These are phyloP conservation scores for Fistularia tabacaria DNA, from an alignment of 2,797 vertebrate species.

Conservation along the genomic window DNA sequence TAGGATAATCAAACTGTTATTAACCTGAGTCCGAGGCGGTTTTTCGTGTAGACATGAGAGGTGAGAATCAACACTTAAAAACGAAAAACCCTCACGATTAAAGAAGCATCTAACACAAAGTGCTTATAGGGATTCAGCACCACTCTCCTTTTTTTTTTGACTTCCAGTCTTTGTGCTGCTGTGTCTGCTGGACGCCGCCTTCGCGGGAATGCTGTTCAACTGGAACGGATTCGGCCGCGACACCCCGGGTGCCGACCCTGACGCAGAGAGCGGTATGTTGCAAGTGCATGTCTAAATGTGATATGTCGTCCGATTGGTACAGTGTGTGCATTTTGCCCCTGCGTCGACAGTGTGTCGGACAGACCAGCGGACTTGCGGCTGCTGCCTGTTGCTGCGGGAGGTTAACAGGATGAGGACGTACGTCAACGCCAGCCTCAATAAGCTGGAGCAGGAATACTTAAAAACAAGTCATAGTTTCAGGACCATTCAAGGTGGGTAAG, in stretches of 20 bases:
- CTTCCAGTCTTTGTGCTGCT: conserved; percentile 58
- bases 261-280: conserved; percentile 38
- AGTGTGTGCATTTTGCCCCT: not conserved
- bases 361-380: conserved; percentile 57
- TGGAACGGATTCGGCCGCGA: not conserved
- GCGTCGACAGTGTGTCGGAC: conserved; percentile 40
- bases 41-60: conserved; percentile 65
- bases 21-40: too few species aligned
- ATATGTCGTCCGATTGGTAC: not conserved
- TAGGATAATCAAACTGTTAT: too few species aligned
- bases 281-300: not conserved
- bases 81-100: too few species aligned
- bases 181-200: conserved; percentile 51
- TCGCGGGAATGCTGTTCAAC: accelerated
- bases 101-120: too few species aligned
- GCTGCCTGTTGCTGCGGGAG: conserved; percentile 66
- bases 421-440: conserved; percentile 39
- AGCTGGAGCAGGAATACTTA: conserved; percentile 31
- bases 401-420: conserved; percentile 32
- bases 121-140: too few species aligned
- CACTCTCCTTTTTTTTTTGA: not conserved
- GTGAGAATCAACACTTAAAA: conserved; percentile 53
- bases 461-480: conserved; percentile 21
- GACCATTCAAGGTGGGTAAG: conserved; percentile 46
- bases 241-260: accelerated